Evolutionary conservation across 2,113 vertebrate genomes (phyloP), one percentile per base, ranked within the genome.

Genomic region (Dipodomys stephensi): DNA sequence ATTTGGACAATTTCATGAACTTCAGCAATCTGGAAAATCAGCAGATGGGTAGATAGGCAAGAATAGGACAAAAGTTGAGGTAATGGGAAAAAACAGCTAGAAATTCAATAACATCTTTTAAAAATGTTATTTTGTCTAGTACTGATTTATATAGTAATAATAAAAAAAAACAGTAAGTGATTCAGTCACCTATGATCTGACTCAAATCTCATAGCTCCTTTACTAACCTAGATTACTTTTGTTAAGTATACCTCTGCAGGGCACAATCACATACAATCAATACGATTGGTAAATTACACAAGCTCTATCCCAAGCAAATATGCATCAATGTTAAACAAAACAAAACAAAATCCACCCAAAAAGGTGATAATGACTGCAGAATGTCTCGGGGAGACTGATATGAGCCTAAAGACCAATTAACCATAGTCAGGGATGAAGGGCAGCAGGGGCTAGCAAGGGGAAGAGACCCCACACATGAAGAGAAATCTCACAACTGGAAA

Each of bases 201-300:
- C 97, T 97, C 97, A 97, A 97, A 97, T 97, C 83, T 98, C 97
- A 96, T 57, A 86, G 97, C 23, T 98, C 96, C 97, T 98, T 98
- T 98, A 97, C 98, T 97, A 96, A 96, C 94, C 97, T 98, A 97
- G 92, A 87, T 98, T 97, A 97, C 97, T 97, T 94, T 93, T 94
- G 97, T 98, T 98, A 98, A 98, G 98, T 98, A 98, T 98, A 98
- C 98, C 98, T 98, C 98, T 96, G 98, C 98, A 98, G 98, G 98
- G 98, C 98, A 98, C 98, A 98, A 98, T 98, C 98, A 98, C 98
- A 98, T 98, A 98, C 98, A 98, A 98, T 98, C 98, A 98, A 98
- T 98, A 98, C 98, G 98, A 98, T 98, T 98, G 98, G 98, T 98
- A 98, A 98, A 98, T 98, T 98, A 98, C 97, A 98, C 96, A 97